Conservation (phyloP, 2,113 vertebrate genomes). For the Ivindomyrus marchei region DNA sequence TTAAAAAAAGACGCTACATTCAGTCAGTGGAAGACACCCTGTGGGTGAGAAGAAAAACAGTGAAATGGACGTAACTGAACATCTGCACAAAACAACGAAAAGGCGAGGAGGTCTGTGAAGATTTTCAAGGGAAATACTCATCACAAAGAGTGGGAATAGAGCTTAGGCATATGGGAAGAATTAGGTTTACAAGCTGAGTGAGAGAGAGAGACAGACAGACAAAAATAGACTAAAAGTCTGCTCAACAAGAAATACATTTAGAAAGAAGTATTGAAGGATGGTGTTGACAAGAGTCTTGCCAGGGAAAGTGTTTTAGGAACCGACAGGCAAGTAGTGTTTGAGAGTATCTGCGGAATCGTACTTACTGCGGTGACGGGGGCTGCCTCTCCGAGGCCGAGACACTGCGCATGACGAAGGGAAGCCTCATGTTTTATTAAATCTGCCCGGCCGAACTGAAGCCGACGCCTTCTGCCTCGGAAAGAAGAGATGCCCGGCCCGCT, state of each 20-base stretch:
- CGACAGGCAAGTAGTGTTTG: neutral
- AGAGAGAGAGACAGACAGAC: neutral
- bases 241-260: neutral
- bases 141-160: neutral
- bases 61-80: neutral
- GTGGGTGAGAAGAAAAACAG: neutral
- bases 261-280: neutral
- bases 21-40: neutral
- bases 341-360: neutral
- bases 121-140: neutral
- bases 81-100: neutral
- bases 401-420: neutral
- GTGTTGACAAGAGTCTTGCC: neutral
- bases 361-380: neutral
- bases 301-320: neutral
- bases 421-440: constrained; percentile 3
- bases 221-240: neutral
- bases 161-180: neutral
- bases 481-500: neutral
- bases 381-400: neutral
- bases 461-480: neutral
- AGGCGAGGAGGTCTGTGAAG: neutral
- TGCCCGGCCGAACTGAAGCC: neutral
- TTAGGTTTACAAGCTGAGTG: neutral
- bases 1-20: neutral